phyloP scores from a whole-genome alignment of 2,797 vertebrate species.

The Chelon labrosus region DNA sequence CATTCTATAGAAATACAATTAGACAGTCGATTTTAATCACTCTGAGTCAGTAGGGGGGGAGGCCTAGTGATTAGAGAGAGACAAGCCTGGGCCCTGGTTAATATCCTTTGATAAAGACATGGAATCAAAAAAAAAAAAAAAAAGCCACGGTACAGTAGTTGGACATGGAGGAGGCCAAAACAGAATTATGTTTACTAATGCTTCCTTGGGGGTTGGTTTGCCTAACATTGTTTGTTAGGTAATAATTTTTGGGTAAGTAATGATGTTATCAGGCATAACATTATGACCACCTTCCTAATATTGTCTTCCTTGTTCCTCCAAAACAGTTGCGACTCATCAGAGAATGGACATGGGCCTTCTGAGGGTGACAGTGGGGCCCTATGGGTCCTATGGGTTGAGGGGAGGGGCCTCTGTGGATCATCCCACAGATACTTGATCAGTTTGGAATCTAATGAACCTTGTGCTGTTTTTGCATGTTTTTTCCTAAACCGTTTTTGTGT shows the following conservation, averaged over 20 bases:
- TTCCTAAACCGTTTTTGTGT: too few relatives aligned
- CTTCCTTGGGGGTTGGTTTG: not conserved
- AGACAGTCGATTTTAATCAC: slow-evolving; percentile 64
- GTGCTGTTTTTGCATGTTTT: too few relatives aligned
- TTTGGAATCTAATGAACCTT: too few relatives aligned
- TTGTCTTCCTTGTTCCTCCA: too few relatives aligned
- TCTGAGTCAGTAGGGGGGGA: slow-evolving; percentile 18
- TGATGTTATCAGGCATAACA: too few relatives aligned
- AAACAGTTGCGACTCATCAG: not conserved
- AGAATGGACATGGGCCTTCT: too few relatives aligned
- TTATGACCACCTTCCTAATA: too few relatives aligned
- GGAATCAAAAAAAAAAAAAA: slow-evolving; percentile 5
- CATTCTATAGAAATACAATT: slow-evolving; percentile 64
- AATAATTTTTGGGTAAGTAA: not conserved
- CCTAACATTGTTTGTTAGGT: not conserved
- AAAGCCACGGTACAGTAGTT: not conserved
- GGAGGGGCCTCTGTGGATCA: too few relatives aligned
- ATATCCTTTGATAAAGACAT: slow-evolving; percentile 29
- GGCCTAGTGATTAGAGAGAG: slow-evolving; percentile 34
- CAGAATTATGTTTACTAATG: not conserved
- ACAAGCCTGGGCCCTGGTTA: slow-evolving; percentile 3
- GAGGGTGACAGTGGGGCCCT: too few relatives aligned
- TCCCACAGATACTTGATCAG: too few relatives aligned
- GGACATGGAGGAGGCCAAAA: not conserved
- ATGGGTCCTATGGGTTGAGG: too few relatives aligned